phyloP scores from a whole-genome alignment of 1,140 invertebrate genomes.

The Bursaphelenchus mucronatus region DNA sequence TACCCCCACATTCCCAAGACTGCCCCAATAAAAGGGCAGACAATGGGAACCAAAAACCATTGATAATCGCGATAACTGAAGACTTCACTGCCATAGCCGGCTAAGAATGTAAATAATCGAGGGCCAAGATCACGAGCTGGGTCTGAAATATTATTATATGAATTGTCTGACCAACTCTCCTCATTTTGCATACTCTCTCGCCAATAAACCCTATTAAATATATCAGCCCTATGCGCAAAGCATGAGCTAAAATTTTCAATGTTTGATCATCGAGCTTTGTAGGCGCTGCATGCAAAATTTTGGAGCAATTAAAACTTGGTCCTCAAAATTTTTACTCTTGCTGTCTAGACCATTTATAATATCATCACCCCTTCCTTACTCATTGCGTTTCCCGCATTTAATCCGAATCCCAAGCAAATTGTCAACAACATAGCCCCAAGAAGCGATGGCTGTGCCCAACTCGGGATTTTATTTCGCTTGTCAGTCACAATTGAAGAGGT shows the following conservation, averaged over 20 bases:
- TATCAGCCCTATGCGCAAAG: not conserved
- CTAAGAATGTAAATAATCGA: constrained; percentile 65
- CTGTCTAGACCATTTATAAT: too few relatives aligned
- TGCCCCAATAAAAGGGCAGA: constrained; percentile 66
- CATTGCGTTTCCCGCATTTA: constrained; percentile 27
- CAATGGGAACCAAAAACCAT: constrained; percentile 66
- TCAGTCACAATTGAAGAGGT: constrained; percentile 66
- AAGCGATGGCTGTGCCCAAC: constrained; percentile 62
- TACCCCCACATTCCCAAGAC: constrained; percentile 65
- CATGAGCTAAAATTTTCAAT: not conserved
- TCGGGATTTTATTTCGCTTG: constrained; percentile 63
- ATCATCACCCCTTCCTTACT: not conserved
- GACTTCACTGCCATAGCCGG: constrained; percentile 65
- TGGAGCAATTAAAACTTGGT: constrained; percentile 55
- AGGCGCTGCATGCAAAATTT: not conserved
- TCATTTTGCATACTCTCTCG: not conserved
- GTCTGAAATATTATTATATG: constrained; percentile 51
- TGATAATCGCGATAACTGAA: constrained; percentile 60
- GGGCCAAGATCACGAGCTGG: constrained; percentile 68
- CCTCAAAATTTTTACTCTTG: too few relatives aligned
- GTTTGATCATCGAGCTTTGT: too few relatives aligned
- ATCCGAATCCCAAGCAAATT: constrained; percentile 66
- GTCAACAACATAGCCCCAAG: constrained; percentile 64
- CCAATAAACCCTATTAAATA: not conserved
- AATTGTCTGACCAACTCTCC: not conserved